These are phyloP conservation scores for Pseudomyrmex flavicornis DNA, from an alignment of 1,140 invertebrate genomes.

Conservation along the genomic window DNA sequence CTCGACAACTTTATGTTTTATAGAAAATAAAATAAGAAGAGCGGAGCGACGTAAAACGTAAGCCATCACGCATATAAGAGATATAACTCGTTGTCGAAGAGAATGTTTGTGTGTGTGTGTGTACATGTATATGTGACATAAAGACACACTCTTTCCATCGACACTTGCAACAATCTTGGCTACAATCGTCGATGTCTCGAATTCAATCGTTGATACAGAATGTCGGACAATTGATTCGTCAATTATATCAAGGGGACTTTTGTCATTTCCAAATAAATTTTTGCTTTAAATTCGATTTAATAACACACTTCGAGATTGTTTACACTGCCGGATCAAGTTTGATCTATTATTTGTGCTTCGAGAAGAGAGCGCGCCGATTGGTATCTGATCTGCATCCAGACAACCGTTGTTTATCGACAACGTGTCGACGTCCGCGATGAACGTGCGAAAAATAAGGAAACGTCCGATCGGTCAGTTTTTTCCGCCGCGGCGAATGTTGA, in stretches of 20 bases:
- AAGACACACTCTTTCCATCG: background rate
- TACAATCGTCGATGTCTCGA: background rate
- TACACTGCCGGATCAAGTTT: too few species aligned
- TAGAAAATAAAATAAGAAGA: background rate
- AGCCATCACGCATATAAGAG: background rate
- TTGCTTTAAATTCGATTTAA: background rate
- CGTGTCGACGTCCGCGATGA: too few species aligned
- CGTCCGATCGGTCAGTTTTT: background rate
- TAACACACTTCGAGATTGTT: too few species aligned
- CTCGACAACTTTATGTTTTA: slow-evolving; percentile 2
- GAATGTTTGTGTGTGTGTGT: background rate
- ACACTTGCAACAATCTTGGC: slow-evolving; percentile 1
- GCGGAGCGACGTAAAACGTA: background rate
- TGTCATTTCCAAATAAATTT: background rate
- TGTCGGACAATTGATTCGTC: background rate
- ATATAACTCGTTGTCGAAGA: slow-evolving; percentile 13
- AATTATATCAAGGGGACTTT: too few species aligned
- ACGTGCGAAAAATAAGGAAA: too few species aligned
- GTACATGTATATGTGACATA: too few species aligned
- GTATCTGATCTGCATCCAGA: too few species aligned
- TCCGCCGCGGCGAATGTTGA: background rate
- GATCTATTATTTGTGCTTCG: background rate
- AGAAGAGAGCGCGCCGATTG: background rate
- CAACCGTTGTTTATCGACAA: too few species aligned
- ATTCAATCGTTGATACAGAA: background rate